Evolutionary conservation across 2,113 vertebrate genomes (phyloP).

Genomic region (Nesoenas mayeri): DNA sequence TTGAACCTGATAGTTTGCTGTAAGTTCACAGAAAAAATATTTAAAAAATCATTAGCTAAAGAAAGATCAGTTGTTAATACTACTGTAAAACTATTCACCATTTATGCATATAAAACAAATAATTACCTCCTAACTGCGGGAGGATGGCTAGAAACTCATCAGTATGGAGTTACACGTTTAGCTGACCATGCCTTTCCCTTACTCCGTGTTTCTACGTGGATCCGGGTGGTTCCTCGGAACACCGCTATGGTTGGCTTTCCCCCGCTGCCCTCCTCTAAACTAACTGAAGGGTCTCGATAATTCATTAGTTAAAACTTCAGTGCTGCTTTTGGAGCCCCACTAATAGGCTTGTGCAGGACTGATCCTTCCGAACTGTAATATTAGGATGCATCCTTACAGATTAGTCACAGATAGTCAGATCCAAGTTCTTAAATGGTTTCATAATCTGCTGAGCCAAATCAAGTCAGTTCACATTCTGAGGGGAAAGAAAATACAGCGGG

Average conservation of each 20-base stretch:
- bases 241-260: accelerated
- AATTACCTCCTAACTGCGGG: no score
- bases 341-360: no score
- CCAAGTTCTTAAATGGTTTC: neutral
- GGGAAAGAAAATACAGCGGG: neutral
- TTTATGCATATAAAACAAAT: neutral
- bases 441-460: neutral
- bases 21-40: neutral
- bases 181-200: neutral
- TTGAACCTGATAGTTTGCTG: accelerated
- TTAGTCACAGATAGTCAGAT: neutral
- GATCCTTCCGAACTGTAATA: accelerated
- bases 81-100: accelerated
- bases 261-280: neutral
- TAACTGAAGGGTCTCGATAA: neutral
- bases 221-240: neutral
- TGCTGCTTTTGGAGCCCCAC: neutral
- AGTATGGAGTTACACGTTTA: no score
- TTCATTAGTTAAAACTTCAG: accelerated
- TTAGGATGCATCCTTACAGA: neutral
- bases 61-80: neutral
- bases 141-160: neutral
- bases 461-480: neutral
- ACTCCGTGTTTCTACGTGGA: accelerated
- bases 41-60: accelerated